phyloP scores from a whole-genome alignment of 1,140 invertebrate genomes.

The Eueides isabella region DNA sequence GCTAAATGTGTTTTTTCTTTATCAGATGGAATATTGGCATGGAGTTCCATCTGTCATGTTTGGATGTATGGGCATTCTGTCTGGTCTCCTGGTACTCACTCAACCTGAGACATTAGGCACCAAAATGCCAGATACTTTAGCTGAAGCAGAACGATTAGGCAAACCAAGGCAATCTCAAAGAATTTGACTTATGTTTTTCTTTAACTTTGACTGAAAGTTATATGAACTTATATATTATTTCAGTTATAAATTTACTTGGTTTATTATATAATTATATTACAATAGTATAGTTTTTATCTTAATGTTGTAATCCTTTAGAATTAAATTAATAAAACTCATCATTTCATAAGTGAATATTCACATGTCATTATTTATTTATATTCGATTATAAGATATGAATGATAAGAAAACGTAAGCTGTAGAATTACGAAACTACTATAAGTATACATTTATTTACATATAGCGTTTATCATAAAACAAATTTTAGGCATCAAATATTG shows the following conservation, averaged over 20 bases:
- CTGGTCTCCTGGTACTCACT: slow-evolving; percentile 83
- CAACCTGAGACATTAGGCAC: slow-evolving; percentile 86
- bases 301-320: slow-evolving; percentile 1
- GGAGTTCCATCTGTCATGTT: slow-evolving; percentile 83
- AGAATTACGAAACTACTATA: not conserved
- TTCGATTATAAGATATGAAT: not conserved
- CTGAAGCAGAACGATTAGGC: slow-evolving; percentile 82
- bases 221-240: no score
- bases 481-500: not conserved
- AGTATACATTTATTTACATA: not conserved
- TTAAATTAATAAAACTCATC: not conserved
- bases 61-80: slow-evolving; percentile 81
- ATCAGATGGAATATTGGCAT: slow-evolving; percentile 45
- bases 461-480: slow-evolving; percentile 3
- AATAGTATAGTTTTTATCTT: not conserved
- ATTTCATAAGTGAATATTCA: not conserved
- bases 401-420: not conserved
- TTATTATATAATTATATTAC: not conserved
- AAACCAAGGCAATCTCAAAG: not conserved
- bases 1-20: not conserved
- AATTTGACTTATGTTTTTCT: slow-evolving; percentile 1
- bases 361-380: slow-evolving; percentile 17
- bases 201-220: no score
- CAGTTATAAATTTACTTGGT: no score
- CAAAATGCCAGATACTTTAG: slow-evolving; percentile 86